Evolutionary conservation across 1,140 invertebrate genomes (phyloP), one percentile per base, ranked within the genome.

Genomic region (Ostrea denselamellosa): DNA sequence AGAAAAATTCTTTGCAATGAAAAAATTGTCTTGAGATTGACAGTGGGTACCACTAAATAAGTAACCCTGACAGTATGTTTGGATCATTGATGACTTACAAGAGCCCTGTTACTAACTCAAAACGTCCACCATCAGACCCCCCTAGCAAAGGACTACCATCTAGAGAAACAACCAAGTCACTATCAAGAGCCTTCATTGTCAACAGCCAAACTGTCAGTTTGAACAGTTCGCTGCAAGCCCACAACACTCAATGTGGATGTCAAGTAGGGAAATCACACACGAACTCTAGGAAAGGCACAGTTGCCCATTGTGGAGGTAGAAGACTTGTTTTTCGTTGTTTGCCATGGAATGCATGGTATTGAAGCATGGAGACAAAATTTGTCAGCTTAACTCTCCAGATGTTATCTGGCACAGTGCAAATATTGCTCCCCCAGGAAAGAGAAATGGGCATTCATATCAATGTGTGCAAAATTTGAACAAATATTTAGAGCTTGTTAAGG

Each of bases 11-110:
- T 34, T 77, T 28, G 25, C 22, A 77, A 28, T 5, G 28, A 77
- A 77, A 25, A n/a, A 77, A 77, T 34, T 25, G 25, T 77, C 25
- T 7, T 5, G 8, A 77, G 68, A 77, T 77, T 77, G 68, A 77
- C 68, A 77, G 68, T 77, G 68, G 68, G 68, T 77, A 77, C 22
- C 68, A 77, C 68, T 77, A 25, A 34, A 77, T 28, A 77, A 25
- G 68, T 77, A 34, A 77, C 68, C 56, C 68, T 77, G 68, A 77
- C 68, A 77, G 68, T 77, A 77, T 77, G 68, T 77, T 77, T 77
- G 68, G 28, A 8, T 77, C 28, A 14, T 77, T 25, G 2, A 25
- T 77, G 68, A 77, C 68, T 77, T 77, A 28, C 22, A 28, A 77
- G 68, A 44, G 68, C 68, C 68, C 28, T 34, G 25, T 77, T 14